Evolutionary conservation across 2,113 vertebrate species (phyloP).

Genomic region (Scopus umbretta): DNA sequence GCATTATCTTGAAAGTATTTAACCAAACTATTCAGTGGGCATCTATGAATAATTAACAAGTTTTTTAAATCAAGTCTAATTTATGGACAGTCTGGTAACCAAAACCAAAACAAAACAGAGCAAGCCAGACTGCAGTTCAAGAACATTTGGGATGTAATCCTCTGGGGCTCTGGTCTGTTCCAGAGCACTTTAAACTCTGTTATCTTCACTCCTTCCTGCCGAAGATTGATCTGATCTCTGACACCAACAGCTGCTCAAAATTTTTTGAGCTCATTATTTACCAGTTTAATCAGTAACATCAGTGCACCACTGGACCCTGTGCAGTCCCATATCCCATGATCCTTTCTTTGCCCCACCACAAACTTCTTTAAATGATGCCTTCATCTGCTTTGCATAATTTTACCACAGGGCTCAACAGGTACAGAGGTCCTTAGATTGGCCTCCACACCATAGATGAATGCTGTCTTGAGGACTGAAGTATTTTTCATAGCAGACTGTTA

Average conservation of each 20-base stretch:
- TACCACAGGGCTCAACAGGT: neutral
- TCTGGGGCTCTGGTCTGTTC: neutral
- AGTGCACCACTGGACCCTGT: neutral
- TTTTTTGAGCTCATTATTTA: neutral
- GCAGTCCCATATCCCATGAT: neutral
- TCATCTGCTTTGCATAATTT: neutral
- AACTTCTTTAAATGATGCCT: neutral
- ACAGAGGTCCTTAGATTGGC: neutral
- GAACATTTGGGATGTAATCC: neutral
- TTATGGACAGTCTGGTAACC: neutral
- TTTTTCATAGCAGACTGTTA: neutral
- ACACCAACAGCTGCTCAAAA: conserved; percentile 9
- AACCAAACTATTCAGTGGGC: neutral
- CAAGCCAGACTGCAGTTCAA: neutral
- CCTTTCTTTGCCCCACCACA: neutral
- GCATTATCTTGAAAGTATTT: neutral
- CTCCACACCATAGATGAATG: neutral
- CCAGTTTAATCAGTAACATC: neutral
- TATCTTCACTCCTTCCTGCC: neutral
- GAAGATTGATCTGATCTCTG: neutral
- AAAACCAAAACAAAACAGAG: neutral
- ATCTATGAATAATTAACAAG: neutral
- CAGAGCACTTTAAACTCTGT: neutral
- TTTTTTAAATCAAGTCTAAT: neutral
- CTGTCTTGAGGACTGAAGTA: neutral